Conservation (phyloP, 2,797 vertebrate species). For the Scolopax rusticola region DNA sequence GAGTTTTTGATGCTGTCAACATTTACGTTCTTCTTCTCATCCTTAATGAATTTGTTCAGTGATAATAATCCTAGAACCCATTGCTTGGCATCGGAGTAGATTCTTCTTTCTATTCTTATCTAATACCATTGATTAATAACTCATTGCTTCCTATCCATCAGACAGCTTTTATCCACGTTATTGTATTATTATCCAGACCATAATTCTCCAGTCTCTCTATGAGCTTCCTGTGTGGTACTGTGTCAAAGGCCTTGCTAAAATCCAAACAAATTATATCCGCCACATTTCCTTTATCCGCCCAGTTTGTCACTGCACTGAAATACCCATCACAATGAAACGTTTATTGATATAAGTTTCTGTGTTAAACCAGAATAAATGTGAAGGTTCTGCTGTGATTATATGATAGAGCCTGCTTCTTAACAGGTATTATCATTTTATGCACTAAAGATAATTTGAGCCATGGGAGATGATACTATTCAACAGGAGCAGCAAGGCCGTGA, state of each 20-base stretch:
- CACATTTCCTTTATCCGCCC: constrained; percentile 67
- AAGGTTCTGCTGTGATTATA: constrained; percentile 70
- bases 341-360: constrained; percentile 70
- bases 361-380: constrained; percentile 66
- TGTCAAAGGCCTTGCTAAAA: constrained; percentile 73
- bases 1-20: constrained; percentile 16
- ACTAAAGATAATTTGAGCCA: constrained; percentile 75
- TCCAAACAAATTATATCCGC: constrained; percentile 74
- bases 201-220: constrained; percentile 56
- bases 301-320: constrained; percentile 65
- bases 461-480: constrained; percentile 75
- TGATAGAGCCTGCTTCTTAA: constrained; percentile 69
- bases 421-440: constrained; percentile 74
- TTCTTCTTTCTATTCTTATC: constrained; percentile 46
- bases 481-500: constrained; percentile 39
- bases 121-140: constrained; percentile 71
- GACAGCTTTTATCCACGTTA: constrained; percentile 58
- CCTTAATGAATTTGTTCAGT: constrained; percentile 34
- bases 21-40: constrained; percentile 22
- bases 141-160: constrained; percentile 57
- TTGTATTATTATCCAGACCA: constrained; percentile 28
- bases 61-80: constrained; percentile 31
- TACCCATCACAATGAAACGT: constrained; percentile 61
- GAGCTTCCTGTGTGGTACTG: constrained; percentile 67
- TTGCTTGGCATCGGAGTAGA: constrained; percentile 9